Evolutionary conservation across 2,113 vertebrate genomes (phyloP).

Genomic region (Choloepus hoffmanni): DNA sequence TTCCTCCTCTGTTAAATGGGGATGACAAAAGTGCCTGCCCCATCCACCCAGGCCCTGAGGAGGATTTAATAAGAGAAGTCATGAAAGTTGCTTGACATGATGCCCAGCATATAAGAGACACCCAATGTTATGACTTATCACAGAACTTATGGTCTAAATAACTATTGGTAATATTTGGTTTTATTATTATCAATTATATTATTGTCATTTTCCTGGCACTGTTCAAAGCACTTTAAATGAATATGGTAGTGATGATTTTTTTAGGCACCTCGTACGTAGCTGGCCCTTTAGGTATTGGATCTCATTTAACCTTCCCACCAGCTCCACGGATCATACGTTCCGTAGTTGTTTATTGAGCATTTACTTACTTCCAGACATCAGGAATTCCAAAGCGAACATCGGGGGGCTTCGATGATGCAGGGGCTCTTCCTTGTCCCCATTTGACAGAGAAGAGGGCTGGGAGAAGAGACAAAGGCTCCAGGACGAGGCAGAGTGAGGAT

Average conservation of each 20-base stretch:
- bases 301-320: background rate
- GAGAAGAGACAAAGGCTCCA: background rate
- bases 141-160: background rate
- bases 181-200: too few relatives aligned
- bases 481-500: rapidly evolving
- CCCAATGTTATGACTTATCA: rapidly evolving
- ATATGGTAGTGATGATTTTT: background rate
- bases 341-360: background rate
- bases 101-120: rapidly evolving
- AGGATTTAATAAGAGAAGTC: background rate
- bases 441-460: too few relatives aligned
- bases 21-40: background rate
- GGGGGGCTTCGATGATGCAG: background rate
- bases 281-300: background rate
- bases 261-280: rapidly evolving
- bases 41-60: background rate
- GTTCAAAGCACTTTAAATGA: background rate
- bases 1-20: background rate
- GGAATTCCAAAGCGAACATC: rapidly evolving
- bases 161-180: rapidly evolving
- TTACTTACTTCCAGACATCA: background rate
- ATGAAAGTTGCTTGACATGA: rapidly evolving
- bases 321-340: background rate
- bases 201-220: background rate
- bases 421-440: rapidly evolving